phyloP scores from a whole-genome alignment of 2,113 vertebrate species.

The Natator depressus region DNA sequence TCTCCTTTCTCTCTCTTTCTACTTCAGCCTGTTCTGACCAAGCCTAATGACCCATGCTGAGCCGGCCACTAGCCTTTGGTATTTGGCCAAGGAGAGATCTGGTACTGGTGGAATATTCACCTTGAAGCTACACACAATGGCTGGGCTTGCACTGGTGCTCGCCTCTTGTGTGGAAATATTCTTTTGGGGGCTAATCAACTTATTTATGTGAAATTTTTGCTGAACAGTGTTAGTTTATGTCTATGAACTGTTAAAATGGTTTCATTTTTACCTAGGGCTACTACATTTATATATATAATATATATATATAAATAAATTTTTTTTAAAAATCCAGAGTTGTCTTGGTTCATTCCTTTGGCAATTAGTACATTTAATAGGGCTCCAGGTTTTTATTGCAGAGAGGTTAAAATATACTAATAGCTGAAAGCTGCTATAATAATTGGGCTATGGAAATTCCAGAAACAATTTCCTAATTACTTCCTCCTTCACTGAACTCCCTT shows the following conservation, averaged over 20 bases:
- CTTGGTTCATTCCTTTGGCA: background rate
- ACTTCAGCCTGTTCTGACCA: accelerated
- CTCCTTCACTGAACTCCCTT: background rate
- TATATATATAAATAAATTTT: background rate
- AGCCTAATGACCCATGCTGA: background rate
- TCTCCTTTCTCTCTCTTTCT: background rate
- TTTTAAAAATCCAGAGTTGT: background rate
- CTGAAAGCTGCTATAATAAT: background rate
- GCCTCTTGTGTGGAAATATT: background rate
- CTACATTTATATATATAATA: accelerated
- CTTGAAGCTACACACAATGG: background rate
- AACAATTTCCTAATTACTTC: background rate
- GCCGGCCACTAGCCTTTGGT: background rate
- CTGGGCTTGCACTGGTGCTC: background rate
- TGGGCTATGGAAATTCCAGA: slow-evolving; percentile 4
- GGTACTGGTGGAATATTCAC: background rate
- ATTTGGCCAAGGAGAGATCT: background rate
- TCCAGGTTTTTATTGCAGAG: background rate
- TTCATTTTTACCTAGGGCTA: background rate
- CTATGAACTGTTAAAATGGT: background rate
- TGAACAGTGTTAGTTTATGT: background rate
- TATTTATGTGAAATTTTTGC: background rate
- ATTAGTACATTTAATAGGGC: background rate
- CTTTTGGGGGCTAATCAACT: background rate
- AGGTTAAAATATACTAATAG: background rate